phyloP scores from a whole-genome alignment of 2,888 invertebrate genomes.

The Helicoverpa assulta region DNA sequence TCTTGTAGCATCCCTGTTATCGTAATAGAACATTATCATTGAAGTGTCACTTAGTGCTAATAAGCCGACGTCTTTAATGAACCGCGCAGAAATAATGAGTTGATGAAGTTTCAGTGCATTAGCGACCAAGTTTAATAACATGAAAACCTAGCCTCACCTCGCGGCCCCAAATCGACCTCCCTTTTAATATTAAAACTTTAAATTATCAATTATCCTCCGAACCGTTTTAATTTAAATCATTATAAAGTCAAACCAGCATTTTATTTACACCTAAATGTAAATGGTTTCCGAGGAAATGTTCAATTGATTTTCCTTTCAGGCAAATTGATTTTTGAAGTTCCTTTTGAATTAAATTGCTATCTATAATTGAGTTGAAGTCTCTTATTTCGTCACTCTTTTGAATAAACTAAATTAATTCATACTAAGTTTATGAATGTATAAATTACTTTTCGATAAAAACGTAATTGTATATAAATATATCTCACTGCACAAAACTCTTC shows the following conservation, averaged over 20 bases:
- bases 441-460: background rate
- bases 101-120: constrained; percentile 69
- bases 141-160: constrained; percentile 43
- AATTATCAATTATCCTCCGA: constrained; percentile 60
- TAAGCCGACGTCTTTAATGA: constrained; percentile 60
- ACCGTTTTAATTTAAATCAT: constrained; percentile 46
- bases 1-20: constrained; percentile 18
- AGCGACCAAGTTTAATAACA: constrained; percentile 63
- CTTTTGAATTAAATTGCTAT: constrained; percentile 35
- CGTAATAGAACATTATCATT: constrained; percentile 39
- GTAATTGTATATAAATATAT: too few species aligned
- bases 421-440: background rate
- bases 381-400: constrained; percentile 17
- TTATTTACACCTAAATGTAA: constrained; percentile 45
- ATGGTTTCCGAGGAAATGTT: constrained; percentile 32
- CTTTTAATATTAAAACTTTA: constrained; percentile 62
- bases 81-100: constrained; percentile 62
- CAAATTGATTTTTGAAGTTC: constrained; percentile 48
- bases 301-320: constrained; percentile 31
- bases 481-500: too few species aligned
- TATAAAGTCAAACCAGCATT: constrained; percentile 39
- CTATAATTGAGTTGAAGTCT: constrained; percentile 37
- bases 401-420: background rate
- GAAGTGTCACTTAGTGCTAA: constrained; percentile 60
- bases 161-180: constrained; percentile 19